Conservation (phyloP, 2,888 invertebrate genomes). For the Tetrapedia diversipes region DNA sequence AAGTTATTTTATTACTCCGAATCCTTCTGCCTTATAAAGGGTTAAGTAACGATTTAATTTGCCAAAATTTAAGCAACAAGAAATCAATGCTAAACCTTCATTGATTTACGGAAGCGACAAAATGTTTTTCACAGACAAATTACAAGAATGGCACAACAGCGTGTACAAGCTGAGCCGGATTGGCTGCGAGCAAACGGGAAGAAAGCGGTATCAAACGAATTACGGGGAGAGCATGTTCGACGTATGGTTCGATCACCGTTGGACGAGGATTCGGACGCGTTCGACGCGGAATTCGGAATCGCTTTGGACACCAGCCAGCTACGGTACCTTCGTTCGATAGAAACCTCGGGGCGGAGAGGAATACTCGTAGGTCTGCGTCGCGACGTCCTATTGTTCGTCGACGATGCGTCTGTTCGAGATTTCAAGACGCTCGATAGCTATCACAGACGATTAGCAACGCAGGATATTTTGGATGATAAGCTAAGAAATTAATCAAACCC, state of each 20-base stretch:
- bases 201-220: conserved; percentile 41
- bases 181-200: conserved; percentile 13
- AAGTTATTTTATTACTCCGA: no score
- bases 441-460: not conserved
- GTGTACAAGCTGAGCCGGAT: no score
- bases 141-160: no score
- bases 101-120: no score
- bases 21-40: no score
- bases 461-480: not conserved
- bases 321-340: conserved; percentile 21
- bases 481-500: no score
- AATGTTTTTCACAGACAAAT: no score
- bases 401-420: conserved; percentile 56
- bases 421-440: conserved; percentile 43
- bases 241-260: conserved; percentile 42
- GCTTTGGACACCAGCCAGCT: conserved; percentile 61
- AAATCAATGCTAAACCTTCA: no score
- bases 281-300: conserved; percentile 59
- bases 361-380: conserved; percentile 16
- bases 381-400: conserved; percentile 52
- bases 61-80: no score
- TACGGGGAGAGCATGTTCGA: conserved; percentile 38
- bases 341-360: conserved; percentile 8
- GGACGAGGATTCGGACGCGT: conserved; percentile 29
- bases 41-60: no score